Percentiles rank a stretch among this genome's conserved stretches.
Conservation (phyloP, 2,888 invertebrate species). For the Leptinotarsa haldemani region DNA sequence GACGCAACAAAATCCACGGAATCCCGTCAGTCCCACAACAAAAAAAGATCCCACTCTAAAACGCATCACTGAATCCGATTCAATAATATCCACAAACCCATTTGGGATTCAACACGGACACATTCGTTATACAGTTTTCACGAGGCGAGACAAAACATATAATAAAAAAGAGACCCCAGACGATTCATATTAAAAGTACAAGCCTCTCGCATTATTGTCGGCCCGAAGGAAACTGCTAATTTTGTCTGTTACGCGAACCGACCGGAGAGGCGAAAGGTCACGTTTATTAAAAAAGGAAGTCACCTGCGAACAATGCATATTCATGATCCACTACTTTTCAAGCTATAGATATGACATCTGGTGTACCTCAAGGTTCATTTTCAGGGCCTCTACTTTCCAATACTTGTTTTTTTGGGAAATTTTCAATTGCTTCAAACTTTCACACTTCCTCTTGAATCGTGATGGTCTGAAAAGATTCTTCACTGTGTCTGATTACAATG, state of each 20-base stretch:
- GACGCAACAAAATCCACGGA: too few relatives aligned
- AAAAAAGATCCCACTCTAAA: not conserved
- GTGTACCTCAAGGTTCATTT: too few relatives aligned
- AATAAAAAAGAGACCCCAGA: slow-evolving; percentile 19
- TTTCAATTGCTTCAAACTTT: too few relatives aligned
- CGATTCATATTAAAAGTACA: slow-evolving; percentile 49
- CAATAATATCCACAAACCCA: not conserved
- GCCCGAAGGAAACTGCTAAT: slow-evolving; percentile 45
- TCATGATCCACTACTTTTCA: too few relatives aligned
- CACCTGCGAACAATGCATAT: not conserved
- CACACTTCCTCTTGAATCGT: too few relatives aligned
- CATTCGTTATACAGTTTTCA: not conserved
- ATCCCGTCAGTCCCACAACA: too few relatives aligned
- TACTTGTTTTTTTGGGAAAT: too few relatives aligned
- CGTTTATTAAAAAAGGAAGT: slow-evolving; percentile 13
- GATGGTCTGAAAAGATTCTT: too few relatives aligned
- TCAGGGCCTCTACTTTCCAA: too few relatives aligned
- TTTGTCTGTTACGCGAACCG: slow-evolving; percentile 13
- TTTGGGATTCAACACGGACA: not conserved
- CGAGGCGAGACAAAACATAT: not conserved
- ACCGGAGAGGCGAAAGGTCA: not conserved
- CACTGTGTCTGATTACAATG: too few relatives aligned
- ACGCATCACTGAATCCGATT: not conserved
- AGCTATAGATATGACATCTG: too few relatives aligned
- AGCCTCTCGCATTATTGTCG: slow-evolving; percentile 47